A percentile compares a stretch with the other conserved stretches of the same genome.
Evolutionary conservation across 1,140 invertebrate species (phyloP).

Genomic region (Chrysopa pallens): DNA sequence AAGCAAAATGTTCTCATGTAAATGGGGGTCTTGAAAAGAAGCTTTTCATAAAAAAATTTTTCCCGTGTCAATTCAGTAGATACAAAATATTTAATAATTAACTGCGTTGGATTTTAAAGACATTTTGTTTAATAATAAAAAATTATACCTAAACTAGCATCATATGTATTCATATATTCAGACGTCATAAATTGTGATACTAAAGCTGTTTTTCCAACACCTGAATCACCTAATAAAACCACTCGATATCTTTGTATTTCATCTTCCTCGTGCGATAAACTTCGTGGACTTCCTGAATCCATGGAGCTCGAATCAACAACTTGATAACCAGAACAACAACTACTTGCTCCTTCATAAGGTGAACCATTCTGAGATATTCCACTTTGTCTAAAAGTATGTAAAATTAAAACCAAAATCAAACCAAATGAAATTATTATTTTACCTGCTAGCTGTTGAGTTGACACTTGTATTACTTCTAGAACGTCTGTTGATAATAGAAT

Average conservation of each 20-base stretch:
- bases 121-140: too few relatives aligned
- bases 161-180: conserved; percentile 85
- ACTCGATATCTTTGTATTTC: conserved; percentile 55
- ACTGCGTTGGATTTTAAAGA: too few relatives aligned
- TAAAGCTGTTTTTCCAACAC: conserved; percentile 76
- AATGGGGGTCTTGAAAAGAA: too few relatives aligned
- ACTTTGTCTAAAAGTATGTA: conserved; percentile 35
- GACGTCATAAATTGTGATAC: conserved; percentile 87
- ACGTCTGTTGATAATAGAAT: conserved; percentile 65
- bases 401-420: neutral
- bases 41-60: too few relatives aligned
- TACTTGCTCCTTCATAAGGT: conserved; percentile 58
- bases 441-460: conserved; percentile 63
- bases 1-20: too few relatives aligned
- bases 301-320: conserved; percentile 38
- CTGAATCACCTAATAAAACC: conserved; percentile 63
- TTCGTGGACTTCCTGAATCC: conserved; percentile 19
- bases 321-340: conserved; percentile 54
- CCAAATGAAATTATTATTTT: conserved; percentile 10
- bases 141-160: conserved; percentile 61
- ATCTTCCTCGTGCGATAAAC: conserved; percentile 33
- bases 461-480: conserved; percentile 70
- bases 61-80: too few relatives aligned
- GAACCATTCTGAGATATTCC: conserved; percentile 34
- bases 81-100: too few relatives aligned